Conservation (phyloP, 2,113 vertebrate species). For the Sminthopsis crassicaudata region DNA sequence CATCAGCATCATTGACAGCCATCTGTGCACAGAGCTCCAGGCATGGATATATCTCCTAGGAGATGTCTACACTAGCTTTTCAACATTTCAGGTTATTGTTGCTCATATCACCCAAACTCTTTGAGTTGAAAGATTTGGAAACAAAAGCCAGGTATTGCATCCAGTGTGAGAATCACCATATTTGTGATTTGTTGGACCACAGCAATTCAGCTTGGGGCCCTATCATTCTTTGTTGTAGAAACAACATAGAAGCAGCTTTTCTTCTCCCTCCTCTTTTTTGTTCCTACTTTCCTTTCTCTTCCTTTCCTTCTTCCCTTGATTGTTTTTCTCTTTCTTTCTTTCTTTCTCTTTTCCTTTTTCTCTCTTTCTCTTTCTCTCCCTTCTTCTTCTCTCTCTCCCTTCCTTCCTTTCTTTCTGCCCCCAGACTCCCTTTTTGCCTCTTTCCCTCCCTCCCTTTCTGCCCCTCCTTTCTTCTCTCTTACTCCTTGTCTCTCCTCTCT, state of each 20-base stretch:
- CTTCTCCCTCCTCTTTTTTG: no score
- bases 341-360: no score
- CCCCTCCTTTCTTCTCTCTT: no score
- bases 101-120: conserved; percentile 67
- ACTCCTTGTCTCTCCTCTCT: no score
- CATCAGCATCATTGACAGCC: conserved; percentile 68
- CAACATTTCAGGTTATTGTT: conserved; percentile 53
- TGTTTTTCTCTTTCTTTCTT: no score
- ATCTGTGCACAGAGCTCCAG: conserved; percentile 73
- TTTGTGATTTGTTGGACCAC: conserved; percentile 13
- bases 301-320: no score
- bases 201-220: not conserved
- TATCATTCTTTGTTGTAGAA: conserved; percentile 26
- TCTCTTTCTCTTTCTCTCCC: no score
- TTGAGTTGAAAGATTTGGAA: conserved; percentile 67
- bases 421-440: no score
- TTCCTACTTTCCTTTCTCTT: no score
- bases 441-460: no score
- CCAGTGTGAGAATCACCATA: conserved; percentile 51
- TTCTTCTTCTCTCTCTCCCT: no score
- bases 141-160: conserved; percentile 52
- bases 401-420: no score
- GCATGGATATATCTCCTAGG: conserved; percentile 65
- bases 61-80: conserved; percentile 69
- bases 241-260: not conserved